Percentiles rank a stretch among this genome's conserved stretches.
These are phyloP conservation scores for Cuculus canorus DNA, from an alignment of 2,797 vertebrate species.

Conservation along the genomic window DNA sequence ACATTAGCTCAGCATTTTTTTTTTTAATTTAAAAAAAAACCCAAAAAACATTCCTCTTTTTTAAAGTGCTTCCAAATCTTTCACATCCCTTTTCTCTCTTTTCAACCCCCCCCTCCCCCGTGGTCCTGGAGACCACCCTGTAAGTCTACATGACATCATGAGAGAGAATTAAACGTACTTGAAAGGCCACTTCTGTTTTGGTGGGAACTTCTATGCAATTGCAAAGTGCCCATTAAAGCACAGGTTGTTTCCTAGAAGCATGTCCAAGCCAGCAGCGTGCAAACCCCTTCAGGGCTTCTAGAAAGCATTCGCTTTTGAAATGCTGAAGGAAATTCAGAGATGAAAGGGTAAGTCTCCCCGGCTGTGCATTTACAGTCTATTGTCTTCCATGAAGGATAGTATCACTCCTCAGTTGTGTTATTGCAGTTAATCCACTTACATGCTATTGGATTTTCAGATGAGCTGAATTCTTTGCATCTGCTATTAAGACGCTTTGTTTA, in stretches of 20 bases:
- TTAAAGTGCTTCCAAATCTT: conserved; percentile 54
- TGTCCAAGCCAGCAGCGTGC: conserved; percentile 67
- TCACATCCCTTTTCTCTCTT: conserved; percentile 33
- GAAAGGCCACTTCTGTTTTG: conserved; percentile 69
- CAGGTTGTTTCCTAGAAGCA: conserved; percentile 71
- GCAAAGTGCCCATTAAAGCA: conserved; percentile 74
- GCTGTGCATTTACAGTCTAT: conserved; percentile 72
- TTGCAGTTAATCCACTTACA: conserved; percentile 78
- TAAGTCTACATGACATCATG: conserved; percentile 66
- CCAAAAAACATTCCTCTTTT: conserved; percentile 24
- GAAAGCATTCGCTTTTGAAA: conserved; percentile 74
- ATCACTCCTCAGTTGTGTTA: conserved; percentile 70
- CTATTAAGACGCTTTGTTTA: conserved; percentile 68
- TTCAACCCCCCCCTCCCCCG: neutral
- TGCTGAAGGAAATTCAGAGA: conserved; percentile 66
- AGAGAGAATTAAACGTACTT: conserved; percentile 66
- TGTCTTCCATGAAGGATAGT: conserved; percentile 71
- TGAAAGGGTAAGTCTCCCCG: conserved; percentile 70
- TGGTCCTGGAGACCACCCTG: conserved; percentile 61
- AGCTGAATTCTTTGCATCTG: conserved; percentile 69
- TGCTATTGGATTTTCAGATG: conserved; percentile 72
- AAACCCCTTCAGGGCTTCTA: conserved; percentile 62
- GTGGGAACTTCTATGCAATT: conserved; percentile 62
- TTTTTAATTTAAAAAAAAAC: neutral
- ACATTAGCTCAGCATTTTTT: conserved; percentile 23